Conservation (phyloP, 37 sponge, comb jelly and placozoan species). For the Petrosia ficiformis region DNA sequence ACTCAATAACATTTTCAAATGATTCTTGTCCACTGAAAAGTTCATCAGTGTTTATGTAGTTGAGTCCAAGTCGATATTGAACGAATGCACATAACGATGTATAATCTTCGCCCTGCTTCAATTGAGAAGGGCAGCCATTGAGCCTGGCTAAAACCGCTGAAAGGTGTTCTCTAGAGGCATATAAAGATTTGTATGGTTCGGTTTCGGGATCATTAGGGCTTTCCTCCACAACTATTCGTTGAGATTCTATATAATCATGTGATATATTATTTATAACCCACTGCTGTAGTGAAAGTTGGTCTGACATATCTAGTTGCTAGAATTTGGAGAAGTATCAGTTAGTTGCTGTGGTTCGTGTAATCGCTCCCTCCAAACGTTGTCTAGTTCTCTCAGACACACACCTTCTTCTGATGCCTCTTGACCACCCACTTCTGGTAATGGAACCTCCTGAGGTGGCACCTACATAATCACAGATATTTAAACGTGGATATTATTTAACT, state of each 20-base stretch:
- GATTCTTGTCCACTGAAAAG: slow-evolving; percentile 24
- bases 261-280: slow-evolving; percentile 35
- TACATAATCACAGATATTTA: slow-evolving; percentile 1
- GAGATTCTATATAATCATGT: slow-evolving; percentile 26
- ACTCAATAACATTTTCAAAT: slow-evolving; percentile 5
- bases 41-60: slow-evolving; percentile 71
- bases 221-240: slow-evolving; percentile 13
- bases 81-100: slow-evolving; percentile 12
- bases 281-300: background rate
- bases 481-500: background rate
- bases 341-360: slow-evolving; percentile 37
- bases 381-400: slow-evolving; percentile 50
- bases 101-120: slow-evolving; percentile 12
- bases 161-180: slow-evolving; percentile 47
- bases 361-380: slow-evolving; percentile 65
- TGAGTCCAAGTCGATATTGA: slow-evolving; percentile 60
- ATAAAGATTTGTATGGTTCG: slow-evolving; percentile 63
- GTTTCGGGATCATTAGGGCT: slow-evolving; percentile 53
- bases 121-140: slow-evolving; percentile 4
- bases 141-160: slow-evolving; percentile 21
- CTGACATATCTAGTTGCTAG: background rate
- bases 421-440: slow-evolving; percentile 72
- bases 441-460: slow-evolving; percentile 65
- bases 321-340: background rate
- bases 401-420: slow-evolving; percentile 28